Percentiles rank a stretch among this genome's conserved stretches.
phyloP scores from a whole-genome alignment of 2,888 invertebrate species.

The Autographa gamma region DNA sequence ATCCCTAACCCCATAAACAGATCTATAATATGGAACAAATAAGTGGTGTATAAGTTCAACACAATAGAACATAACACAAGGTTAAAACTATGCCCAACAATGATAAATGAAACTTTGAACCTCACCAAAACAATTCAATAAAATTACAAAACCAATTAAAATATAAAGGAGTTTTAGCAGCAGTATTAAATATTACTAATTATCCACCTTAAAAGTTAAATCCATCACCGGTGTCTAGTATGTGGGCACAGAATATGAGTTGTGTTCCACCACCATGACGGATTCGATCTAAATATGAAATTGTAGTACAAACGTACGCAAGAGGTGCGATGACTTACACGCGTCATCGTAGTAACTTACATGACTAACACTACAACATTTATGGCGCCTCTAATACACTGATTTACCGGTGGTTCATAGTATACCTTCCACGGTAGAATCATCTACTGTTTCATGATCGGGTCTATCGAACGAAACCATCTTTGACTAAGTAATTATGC shows the following conservation, averaged over 20 bases:
- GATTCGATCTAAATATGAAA: constrained; percentile 40
- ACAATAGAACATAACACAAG: constrained; percentile 27
- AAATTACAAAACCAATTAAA: constrained; percentile 42
- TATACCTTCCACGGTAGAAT: constrained; percentile 32
- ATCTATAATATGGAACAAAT: constrained; percentile 57
- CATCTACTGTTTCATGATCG: constrained; percentile 23
- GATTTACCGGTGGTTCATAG: constrained; percentile 31
- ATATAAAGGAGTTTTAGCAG: constrained; percentile 33
- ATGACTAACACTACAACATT: constrained; percentile 45
- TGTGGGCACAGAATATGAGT: constrained; percentile 31
- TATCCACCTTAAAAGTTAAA: constrained; percentile 34
- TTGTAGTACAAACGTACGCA: constrained; percentile 29
- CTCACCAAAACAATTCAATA: constrained; percentile 35
- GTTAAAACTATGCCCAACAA: constrained; percentile 26
- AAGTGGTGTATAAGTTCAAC: constrained; percentile 35
- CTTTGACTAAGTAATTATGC: constrained; percentile 33
- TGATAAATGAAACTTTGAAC: constrained; percentile 22
- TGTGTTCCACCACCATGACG: constrained; percentile 51
- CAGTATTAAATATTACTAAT: constrained; percentile 20
- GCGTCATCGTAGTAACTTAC: constrained; percentile 33
- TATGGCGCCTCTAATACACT: constrained; percentile 39
- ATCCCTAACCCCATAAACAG: constrained; percentile 63
- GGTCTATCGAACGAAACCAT: constrained; percentile 23
- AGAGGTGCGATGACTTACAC: constrained; percentile 38
- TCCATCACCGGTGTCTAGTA: constrained; percentile 43